These are phyloP conservation scores for Seira ritae DNA, from an alignment of 2,888 invertebrate genomes.

Conservation along the genomic window DNA sequence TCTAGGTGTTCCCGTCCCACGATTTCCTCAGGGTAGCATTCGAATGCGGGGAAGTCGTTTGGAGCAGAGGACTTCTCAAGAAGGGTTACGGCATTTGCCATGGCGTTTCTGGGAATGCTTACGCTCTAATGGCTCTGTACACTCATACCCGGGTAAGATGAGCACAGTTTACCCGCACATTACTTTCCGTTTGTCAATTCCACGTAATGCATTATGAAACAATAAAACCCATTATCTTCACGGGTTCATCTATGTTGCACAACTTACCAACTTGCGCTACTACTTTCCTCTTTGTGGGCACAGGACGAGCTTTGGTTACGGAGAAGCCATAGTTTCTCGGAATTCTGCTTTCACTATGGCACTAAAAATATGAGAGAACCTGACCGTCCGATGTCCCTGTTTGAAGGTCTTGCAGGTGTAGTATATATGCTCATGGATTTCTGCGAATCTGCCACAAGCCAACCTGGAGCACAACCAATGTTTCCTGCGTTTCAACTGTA, in stretches of 20 bases:
- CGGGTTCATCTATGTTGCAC: background rate
- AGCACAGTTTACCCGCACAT: no score
- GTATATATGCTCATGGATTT: constrained; percentile 86
- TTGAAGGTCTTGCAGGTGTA: constrained; percentile 88
- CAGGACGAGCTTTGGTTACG: constrained; percentile 84
- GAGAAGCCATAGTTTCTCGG: constrained; percentile 86
- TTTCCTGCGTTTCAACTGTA: constrained; percentile 84
- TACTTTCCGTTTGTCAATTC: constrained; percentile 26
- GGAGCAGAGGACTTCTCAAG: constrained; percentile 86
- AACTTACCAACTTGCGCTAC: background rate
- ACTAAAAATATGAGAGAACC: constrained; percentile 80
- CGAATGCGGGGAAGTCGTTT: constrained; percentile 85
- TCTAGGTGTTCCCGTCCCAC: constrained; percentile 82
- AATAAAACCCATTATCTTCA: constrained; percentile 18
- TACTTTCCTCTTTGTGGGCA: background rate
- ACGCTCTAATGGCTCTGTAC: constrained; percentile 86
- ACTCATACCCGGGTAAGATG: constrained; percentile 83
- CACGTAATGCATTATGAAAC: constrained; percentile 25
- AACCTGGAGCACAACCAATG: constrained; percentile 79
- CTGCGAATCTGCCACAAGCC: constrained; percentile 73
- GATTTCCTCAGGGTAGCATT: constrained; percentile 83
- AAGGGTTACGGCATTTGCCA: constrained; percentile 94
- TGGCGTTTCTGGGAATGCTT: constrained; percentile 92
- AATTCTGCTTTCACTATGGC: constrained; percentile 87
- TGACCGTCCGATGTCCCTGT: constrained; percentile 88